Evolutionary conservation across 2,797 vertebrate genomes (phyloP).

Genomic region (Karalla daura): DNA sequence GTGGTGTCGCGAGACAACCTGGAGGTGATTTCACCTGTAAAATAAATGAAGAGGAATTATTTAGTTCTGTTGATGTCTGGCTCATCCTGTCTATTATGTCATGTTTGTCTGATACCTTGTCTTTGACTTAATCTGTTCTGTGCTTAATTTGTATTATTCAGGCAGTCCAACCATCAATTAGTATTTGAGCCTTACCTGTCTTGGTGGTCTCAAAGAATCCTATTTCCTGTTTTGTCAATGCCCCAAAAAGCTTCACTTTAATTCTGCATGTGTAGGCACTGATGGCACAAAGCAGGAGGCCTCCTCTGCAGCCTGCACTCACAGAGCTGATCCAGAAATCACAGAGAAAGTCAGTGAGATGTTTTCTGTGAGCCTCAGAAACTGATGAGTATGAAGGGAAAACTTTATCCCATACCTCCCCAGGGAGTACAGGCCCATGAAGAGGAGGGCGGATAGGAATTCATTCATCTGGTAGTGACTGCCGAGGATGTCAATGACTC

Average conservation of each 20-base stretch:
- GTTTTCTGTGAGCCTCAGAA: background rate
- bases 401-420: slow-evolving; percentile 72
- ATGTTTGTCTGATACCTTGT: background rate
- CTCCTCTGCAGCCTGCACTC: slow-evolving; percentile 78
- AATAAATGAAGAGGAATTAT: fast-evolving
- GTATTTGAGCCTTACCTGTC: slow-evolving; percentile 61
- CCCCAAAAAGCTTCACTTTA: slow-evolving; percentile 71
- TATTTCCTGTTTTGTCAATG: slow-evolving; percentile 78
- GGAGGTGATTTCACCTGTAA: slow-evolving; percentile 86
- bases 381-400: background rate
- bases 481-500: slow-evolving; percentile 85
- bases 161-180: background rate
- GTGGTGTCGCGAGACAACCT: slow-evolving; percentile 85
- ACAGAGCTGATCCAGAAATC: slow-evolving; percentile 61
- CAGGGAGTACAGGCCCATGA: slow-evolving; percentile 83
- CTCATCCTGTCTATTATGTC: background rate
- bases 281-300: slow-evolving; percentile 69
- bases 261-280: slow-evolving; percentile 67
- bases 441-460: slow-evolving; percentile 77
- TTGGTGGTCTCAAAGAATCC: slow-evolving; percentile 80
- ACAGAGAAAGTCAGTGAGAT: background rate
- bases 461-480: slow-evolving; percentile 72
- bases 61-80: background rate
- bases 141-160: background rate
- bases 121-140: background rate